Base-by-base conservation (phyloP, 2,797 vertebrate species). In the Ctenosaura bakeri region DNA sequence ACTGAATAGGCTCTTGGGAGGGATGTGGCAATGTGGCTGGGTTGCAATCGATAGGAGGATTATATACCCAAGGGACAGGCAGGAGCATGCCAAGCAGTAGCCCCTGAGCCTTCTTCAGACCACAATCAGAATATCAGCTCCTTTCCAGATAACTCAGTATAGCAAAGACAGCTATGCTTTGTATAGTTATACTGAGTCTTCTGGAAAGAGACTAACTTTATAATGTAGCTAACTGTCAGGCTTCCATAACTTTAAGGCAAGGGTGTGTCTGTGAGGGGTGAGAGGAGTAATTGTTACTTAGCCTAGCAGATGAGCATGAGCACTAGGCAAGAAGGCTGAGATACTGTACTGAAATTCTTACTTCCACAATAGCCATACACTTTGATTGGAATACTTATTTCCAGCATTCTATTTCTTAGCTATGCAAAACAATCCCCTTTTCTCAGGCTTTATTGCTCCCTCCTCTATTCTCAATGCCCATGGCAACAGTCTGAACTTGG, bases 1-100 rank as follows among this genome's bases (percentile, higher is more conserved):
- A 94, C 29, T 1, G 42, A 80, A 94, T 83, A 71, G 56, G 50
- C 94, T 91, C 42, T 9, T 59, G 92, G 93, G 86, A 91, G 80
- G 73, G 78, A 35, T 29, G 13, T 83, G 29, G 5, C 20, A 59
- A 82, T 24, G 81, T 78, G 84, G 69, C 89, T 71, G 7, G 9
- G 4, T n/a, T 71, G 32, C 87, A 54, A 38, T 88, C 62, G 42
- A 71, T 81, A 89, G 29, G 74, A 22, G 74, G 26, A 86, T 9
- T 35, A 4, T 6, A 22, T 46, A 59, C 84, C 78, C 20, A 56
- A 56, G 74, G 87, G 69, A 69, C 87, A 74, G 85, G 86, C 86
- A 2, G 35, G 32, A 85, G 35, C 13, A 62, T 7, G 46, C 22
- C 24, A 64, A 89, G 46, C 85, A 56, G 66, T 20, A 90, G 50